Conservation (phyloP, 2,797 vertebrate genomes). For the Brachymystax lenok region DNA sequence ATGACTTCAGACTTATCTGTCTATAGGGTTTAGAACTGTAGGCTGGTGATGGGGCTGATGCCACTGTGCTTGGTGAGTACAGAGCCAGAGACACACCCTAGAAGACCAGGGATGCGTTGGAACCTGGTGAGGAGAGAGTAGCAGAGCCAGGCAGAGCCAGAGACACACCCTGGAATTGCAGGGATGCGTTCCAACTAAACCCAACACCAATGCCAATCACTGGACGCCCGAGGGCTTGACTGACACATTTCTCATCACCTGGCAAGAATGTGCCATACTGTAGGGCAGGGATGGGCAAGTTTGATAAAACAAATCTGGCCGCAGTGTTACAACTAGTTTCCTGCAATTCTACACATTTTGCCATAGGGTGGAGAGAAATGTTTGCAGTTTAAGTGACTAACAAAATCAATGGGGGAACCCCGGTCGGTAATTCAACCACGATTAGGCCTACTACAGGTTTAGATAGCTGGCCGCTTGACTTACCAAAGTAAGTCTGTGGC, state of each 20-base stretch:
- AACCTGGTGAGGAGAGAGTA: not conserved
- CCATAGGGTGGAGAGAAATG: too few species aligned
- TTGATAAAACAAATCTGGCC: too few species aligned
- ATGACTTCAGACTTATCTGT: not conserved
- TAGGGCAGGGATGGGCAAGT: too few species aligned
- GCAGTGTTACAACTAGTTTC: too few species aligned
- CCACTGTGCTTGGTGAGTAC: not conserved
- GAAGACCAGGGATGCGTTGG: conserved; percentile 12
- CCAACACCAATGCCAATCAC: conserved; percentile 23
- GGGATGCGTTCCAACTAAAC: conserved; percentile 20
- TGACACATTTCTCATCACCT: conserved; percentile 12
- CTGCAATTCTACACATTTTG: too few species aligned
- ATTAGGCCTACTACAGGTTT: too few species aligned
- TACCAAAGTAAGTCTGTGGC: too few species aligned
- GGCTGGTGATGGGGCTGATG: not conserved
- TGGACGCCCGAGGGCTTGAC: not conserved
- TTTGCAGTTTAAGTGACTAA: too few species aligned
- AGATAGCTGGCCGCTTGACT: too few species aligned
- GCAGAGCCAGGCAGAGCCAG: conserved; percentile 11
- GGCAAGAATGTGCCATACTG: conserved; percentile 16
- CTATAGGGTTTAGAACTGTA: not conserved
- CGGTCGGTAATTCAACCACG: too few species aligned
- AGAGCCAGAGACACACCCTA: conserved; percentile 20
- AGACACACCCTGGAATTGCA: conserved; percentile 23
- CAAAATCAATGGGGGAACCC: too few species aligned